These are phyloP conservation scores for Felis catus DNA, from an alignment of 2,113 vertebrate genomes.

Conservation along the genomic window F.catus_Fca126_mat1.0 CM031414.1:108839001-108839500, in stretches of 20 bases:
- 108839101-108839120: background rate
- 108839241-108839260: conserved; percentile 45
- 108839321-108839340: background rate
- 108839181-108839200: background rate
- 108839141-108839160: background rate
- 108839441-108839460: background rate
- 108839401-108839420: background rate
- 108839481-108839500: background rate
- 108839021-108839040: background rate
- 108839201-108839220: background rate
- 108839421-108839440: background rate
- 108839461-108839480: background rate
- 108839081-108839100: background rate
- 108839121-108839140: background rate
- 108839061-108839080: background rate
- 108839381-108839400: background rate
- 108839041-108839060: background rate
- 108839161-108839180: background rate
- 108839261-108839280: conserved; percentile 41
- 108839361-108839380: conserved; percentile 42
- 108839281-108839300: conserved; percentile 26
- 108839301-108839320: background rate
- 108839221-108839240: conserved; percentile 49
- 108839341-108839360: conserved; percentile 40
- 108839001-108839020: background rate